Evolutionary conservation across 2,888 invertebrate species (phyloP), one percentile per base, ranked within the genome.

Genomic region (Rhamphomyia laevipes): DNA sequence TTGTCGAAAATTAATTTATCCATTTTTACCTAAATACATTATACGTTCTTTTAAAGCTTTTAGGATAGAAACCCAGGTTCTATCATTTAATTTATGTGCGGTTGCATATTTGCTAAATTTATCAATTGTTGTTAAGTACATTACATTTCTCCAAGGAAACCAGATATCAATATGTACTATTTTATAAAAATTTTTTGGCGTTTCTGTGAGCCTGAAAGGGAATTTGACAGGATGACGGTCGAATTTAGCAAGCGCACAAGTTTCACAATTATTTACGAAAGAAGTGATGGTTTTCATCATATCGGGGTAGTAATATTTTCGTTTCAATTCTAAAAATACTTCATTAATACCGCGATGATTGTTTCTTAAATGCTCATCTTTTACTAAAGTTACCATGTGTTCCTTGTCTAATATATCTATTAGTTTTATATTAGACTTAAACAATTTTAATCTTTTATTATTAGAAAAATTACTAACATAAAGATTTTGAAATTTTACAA

Each of bases 41-140:
- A n/a, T n/a, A n/a, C 40, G 10, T 46, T 48, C 47, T 40, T 50
- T 50, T 13, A 47, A 13, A 15, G 41, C 42, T 21, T 47, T 47
- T 45, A 51, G 21, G 35, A 50, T 43, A 35, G 45, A 35, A 4
- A 45, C 13, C 37, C 45, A 45, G 4, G 45, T 45, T 10, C 45
- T 13, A 21, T 45, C 45, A 6, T 13, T n/a, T 23, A 37, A 11
- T 23, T 27, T 37, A 15, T 45, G 45, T 16, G n/a, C 17, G 4
- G 38, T 46, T 3, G 46, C 37, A 18, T 46, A 46, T 46, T 46
- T 46, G 3, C 15, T 23, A 15, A 46, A 46, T 21, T 46, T 46
- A 12, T 46, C 46, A 11, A 38, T 38, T 21, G 46, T 38, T 15
- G 45, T 47, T 7, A 47, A n/a, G 31, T 35, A 47, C 43, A 46